A percentile compares a stretch with the other conserved stretches of the same genome.
Conservation (phyloP, 2,797 vertebrate species). For the Nothura maculosa region DNA sequence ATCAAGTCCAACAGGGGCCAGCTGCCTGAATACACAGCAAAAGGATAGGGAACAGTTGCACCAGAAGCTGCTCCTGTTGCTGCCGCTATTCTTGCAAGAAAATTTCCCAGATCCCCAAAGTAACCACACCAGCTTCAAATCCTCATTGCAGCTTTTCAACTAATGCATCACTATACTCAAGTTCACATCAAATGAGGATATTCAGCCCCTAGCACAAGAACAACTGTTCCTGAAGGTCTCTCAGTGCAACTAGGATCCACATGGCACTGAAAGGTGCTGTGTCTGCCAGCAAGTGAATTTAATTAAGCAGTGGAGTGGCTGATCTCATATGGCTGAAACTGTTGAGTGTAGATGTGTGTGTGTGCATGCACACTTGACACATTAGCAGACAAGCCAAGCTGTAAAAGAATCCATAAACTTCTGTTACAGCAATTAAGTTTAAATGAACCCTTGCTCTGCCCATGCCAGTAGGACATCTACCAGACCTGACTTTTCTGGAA, state of each 20-base stretch:
- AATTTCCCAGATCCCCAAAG: not conserved
- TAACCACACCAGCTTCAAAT: not conserved
- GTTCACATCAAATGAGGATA: not conserved
- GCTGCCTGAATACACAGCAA: not conserved
- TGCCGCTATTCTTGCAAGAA: not conserved
- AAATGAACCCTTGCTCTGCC: constrained; percentile 10
- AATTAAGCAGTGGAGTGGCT: constrained; percentile 53
- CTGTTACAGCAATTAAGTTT: not conserved
- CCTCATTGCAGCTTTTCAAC: not conserved
- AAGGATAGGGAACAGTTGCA: not conserved
- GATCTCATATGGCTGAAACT: constrained; percentile 26
- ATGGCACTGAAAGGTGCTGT: constrained; percentile 4
- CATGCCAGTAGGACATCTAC: not conserved
- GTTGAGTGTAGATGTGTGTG: constrained; percentile 30
- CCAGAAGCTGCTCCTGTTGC: not conserved
- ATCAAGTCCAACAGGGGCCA: not conserved
- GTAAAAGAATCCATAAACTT: constrained; percentile 15
- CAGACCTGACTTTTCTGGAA: not conserved
- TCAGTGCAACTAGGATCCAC: constrained; percentile 28
- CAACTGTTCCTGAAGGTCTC: constrained; percentile 32
- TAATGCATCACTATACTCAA: not conserved
- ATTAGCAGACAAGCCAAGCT: constrained; percentile 24
- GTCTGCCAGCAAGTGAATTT: constrained; percentile 54
- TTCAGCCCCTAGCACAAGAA: not conserved
- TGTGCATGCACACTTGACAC: not conserved